Percentiles rank a stretch among this genome's conserved stretches.
phyloP scores from a whole-genome alignment of 1,140 invertebrate species.

The Andricus grossulariae region DNA sequence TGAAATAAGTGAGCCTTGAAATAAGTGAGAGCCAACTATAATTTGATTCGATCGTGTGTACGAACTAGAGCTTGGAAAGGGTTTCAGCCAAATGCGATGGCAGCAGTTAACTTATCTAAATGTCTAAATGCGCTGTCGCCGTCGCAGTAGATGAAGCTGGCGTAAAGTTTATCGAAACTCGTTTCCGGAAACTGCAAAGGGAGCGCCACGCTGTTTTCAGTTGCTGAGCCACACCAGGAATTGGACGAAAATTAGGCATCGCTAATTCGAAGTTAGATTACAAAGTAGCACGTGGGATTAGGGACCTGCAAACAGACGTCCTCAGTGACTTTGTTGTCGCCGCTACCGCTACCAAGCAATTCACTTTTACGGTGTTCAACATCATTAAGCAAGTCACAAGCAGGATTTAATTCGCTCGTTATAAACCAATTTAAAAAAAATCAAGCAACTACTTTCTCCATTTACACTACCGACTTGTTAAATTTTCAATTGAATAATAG shows the following conservation, averaged over 20 bases:
- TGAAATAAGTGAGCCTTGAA: too few relatives aligned
- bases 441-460: conserved; percentile 1
- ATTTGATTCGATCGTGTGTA: too few relatives aligned
- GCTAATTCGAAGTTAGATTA: conserved; percentile 65
- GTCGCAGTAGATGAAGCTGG: conserved; percentile 38
- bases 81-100: background rate
- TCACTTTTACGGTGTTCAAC: conserved; percentile 7
- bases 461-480: too few relatives aligned
- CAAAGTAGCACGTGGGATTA: conserved; percentile 37
- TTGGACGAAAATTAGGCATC: conserved; percentile 64
- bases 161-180: conserved; percentile 68
- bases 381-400: too few relatives aligned
- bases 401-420: background rate
- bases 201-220: conserved; percentile 40
- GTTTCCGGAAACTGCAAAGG: conserved; percentile 59
- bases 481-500: too few relatives aligned
- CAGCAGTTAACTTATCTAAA: conserved; percentile 62
- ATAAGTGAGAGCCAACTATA: too few relatives aligned
- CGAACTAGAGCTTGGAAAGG: background rate
- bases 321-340: conserved; percentile 11
- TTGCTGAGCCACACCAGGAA: conserved; percentile 50
- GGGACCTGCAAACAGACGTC: background rate
- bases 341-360: background rate
- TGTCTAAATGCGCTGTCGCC: conserved; percentile 48
- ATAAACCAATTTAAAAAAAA: background rate